Evolutionary conservation across 2,888 invertebrate species (phyloP), one percentile per base, ranked within the genome.

Genomic region (Andrena praecox): DNA sequence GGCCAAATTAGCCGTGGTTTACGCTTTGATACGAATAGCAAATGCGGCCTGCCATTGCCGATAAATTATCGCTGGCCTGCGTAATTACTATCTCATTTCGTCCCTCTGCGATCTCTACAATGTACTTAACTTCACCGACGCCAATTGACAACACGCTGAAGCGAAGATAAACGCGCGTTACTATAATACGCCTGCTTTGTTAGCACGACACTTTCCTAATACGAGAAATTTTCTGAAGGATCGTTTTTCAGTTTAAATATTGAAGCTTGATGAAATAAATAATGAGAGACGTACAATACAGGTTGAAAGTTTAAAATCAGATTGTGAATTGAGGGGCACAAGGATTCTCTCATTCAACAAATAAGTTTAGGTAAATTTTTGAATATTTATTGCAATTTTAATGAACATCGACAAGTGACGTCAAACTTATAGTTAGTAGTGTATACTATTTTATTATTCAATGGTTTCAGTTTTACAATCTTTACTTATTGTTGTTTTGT

Each of bases 1-100:
- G 73, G 80, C 78, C 81, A 88, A 90, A 90, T 90, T 90, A 90
- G 85, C 77, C 75, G 82, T 80, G 85, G 87, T 88, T 90, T 89
- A 86, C 84, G 85, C 78, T 87, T 84, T 86, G 86, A 88, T 88
- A 87, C 83, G 86, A 87, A 89, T 73, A 78, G 82, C 80, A 75
- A 88, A 80, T 80, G 77, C 78, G 77, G 59, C 80, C 71, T 64
- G 80, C 62, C 78, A 56, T 74, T 68, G 72, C 69, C 86, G 77
- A 87, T 90, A 89, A 89, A 89, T 90, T 88, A 90, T 88, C 83
- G 77, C 76, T 66, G 67, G 42, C 68, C 27, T 50, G 29, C 64
- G 67, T 63, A 70, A 70, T 80, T 71, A 71, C 77, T 67, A 31
- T 77, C 71, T 54, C 71, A 31, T 67, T 76, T 59, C 60, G 29